Evolutionary conservation across 2,113 vertebrate species (phyloP).

Genomic region (Tragulus kanchil): DNA sequence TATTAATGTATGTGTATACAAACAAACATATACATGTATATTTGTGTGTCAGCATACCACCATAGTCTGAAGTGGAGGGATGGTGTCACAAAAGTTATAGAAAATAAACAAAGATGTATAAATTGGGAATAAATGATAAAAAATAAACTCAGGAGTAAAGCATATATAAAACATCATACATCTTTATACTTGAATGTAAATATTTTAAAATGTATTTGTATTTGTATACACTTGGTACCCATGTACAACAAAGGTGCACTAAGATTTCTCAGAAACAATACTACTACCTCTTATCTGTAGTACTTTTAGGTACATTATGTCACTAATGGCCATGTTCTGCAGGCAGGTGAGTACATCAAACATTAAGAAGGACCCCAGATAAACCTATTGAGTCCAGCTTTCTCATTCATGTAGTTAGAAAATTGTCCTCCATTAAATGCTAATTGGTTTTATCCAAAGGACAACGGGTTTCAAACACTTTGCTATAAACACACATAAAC

Average conservation of each 20-base stretch:
- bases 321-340: neutral
- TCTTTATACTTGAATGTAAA: neutral
- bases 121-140: neutral
- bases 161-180: neutral
- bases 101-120: neutral
- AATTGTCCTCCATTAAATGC: conserved; percentile 19
- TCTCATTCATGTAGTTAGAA: conserved; percentile 21
- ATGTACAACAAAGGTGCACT: neutral
- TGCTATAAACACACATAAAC: neutral
- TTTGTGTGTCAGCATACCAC: neutral
- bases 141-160: conserved; percentile 8
- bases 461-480: neutral
- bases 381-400: neutral
- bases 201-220: neutral
- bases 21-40: neutral
- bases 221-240: neutral
- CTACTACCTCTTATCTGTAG: neutral
- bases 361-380: neutral
- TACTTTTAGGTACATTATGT: neutral
- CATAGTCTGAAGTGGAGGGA: neutral
- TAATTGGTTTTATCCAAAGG: conserved; percentile 41
- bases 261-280: neutral
- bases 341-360: neutral
- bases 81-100: neutral
- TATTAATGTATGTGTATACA: neutral